Percentiles rank a stretch among this genome's conserved stretches.
Conservation (phyloP, 2,113 vertebrate genomes). For the Tetrax tetrax region DNA sequence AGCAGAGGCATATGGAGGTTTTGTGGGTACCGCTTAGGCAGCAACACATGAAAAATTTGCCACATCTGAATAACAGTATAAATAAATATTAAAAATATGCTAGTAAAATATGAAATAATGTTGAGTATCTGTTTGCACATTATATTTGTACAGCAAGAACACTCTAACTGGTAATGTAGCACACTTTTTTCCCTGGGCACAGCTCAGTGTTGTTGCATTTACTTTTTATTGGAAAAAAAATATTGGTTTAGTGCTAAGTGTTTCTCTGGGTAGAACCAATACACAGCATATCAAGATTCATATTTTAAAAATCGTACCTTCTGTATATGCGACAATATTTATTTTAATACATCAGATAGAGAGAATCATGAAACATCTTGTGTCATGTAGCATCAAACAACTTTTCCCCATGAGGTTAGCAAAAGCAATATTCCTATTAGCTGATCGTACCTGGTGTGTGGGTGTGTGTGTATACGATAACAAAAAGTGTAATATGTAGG, state of each 20-base stretch:
- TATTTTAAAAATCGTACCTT: not conserved
- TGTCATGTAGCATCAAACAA: not conserved
- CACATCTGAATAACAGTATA: not conserved
- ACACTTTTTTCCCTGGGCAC: not conserved
- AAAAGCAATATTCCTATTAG: not conserved
- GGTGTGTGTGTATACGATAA: not conserved
- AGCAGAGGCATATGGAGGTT: not conserved
- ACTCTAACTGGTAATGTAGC: not conserved
- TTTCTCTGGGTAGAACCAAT: not conserved
- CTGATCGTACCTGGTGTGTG: not conserved
- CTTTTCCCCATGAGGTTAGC: not conserved
- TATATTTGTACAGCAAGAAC: not conserved
- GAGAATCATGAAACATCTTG: not conserved
- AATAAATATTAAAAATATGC: not conserved
- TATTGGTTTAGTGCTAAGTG: not conserved
- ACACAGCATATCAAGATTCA: not conserved
- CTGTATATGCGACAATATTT: not conserved
- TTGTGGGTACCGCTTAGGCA: not conserved
- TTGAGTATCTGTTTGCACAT: not conserved
- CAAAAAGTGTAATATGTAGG: not conserved
- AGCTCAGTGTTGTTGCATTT: not conserved
- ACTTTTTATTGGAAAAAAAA: not conserved
- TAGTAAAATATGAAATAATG: not conserved
- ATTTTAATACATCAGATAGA: not conserved
- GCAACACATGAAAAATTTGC: not conserved